phyloP scores from a whole-genome alignment of 2,797 vertebrate species.

The Sebastes glaucus region DNA sequence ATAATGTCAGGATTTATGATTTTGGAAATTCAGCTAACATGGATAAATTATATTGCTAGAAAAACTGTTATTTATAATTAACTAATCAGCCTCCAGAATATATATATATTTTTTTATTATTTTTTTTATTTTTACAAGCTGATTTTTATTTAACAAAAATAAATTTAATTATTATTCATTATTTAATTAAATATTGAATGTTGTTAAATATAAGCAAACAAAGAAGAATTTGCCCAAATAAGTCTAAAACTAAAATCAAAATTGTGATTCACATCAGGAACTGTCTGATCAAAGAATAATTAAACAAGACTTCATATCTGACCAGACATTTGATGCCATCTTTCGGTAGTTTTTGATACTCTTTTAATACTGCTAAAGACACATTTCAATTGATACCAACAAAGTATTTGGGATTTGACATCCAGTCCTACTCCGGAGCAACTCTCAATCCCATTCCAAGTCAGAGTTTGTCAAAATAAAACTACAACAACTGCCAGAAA shows the following conservation, averaged over 20 bases:
- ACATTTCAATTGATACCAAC: background rate
- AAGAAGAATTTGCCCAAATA: background rate
- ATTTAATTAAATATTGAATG: background rate
- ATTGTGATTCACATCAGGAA: background rate
- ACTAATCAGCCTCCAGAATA: background rate
- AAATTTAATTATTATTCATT: too few relatives aligned
- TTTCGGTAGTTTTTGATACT: background rate
- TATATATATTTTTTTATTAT: background rate
- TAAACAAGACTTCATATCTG: background rate
- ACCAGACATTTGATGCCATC: background rate
- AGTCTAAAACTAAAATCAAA: background rate
- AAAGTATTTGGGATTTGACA: background rate
- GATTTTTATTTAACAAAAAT: background rate
- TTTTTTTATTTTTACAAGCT: background rate
- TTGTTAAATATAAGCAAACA: background rate
- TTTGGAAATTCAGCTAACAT: background rate
- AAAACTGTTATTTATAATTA: background rate
- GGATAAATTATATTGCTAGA: background rate
- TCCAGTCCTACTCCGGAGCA: accelerated
- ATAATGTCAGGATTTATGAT: background rate
- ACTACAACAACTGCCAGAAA: background rate
- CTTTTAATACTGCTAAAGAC: background rate
- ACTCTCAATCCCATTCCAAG: background rate
- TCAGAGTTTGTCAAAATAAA: background rate
- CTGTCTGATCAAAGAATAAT: background rate